These are phyloP conservation scores for Perccottus glenii DNA, from an alignment of 2,113 vertebrate species.

Conservation along the genomic window DNA sequence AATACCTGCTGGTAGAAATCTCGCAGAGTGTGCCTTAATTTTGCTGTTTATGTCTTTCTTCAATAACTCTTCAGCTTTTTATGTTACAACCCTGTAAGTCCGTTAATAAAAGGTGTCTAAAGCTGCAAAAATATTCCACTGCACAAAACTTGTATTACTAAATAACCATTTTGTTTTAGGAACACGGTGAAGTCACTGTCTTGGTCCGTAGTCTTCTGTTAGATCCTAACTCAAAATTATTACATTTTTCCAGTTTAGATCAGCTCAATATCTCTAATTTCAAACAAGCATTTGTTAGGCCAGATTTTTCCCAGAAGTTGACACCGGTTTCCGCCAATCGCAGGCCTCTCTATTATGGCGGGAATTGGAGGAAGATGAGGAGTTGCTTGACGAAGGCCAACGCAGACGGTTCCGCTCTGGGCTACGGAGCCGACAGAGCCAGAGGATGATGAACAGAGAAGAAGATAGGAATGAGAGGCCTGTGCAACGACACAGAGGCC, in stretches of 20 bases:
- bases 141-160: too few relatives aligned
- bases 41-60: too few relatives aligned
- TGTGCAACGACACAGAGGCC: slow-evolving; percentile 43
- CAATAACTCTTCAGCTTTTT: too few relatives aligned
- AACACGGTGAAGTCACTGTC: too few relatives aligned
- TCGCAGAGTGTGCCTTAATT: too few relatives aligned
- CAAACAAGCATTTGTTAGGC: slow-evolving; percentile 59
- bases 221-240: not conserved
- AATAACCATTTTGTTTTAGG: too few relatives aligned
- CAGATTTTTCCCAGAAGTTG: slow-evolving; percentile 84
- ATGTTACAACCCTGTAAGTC: too few relatives aligned
- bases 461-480: slow-evolving; percentile 54
- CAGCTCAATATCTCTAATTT: slow-evolving; percentile 2
- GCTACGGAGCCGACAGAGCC: slow-evolving; percentile 55
- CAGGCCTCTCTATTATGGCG: slow-evolving; percentile 99
- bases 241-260: not conserved
- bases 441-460: slow-evolving; percentile 55
- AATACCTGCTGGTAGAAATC: too few relatives aligned
- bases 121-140: too few relatives aligned
- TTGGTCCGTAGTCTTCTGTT: too few relatives aligned
- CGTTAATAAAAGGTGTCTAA: too few relatives aligned
- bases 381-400: slow-evolving; percentile 68
- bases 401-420: slow-evolving; percentile 75
- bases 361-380: slow-evolving; percentile 97
- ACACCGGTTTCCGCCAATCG: slow-evolving; percentile 97